Conservation (phyloP, 2,797 vertebrate genomes). For the Syncerus caffer region DNA sequence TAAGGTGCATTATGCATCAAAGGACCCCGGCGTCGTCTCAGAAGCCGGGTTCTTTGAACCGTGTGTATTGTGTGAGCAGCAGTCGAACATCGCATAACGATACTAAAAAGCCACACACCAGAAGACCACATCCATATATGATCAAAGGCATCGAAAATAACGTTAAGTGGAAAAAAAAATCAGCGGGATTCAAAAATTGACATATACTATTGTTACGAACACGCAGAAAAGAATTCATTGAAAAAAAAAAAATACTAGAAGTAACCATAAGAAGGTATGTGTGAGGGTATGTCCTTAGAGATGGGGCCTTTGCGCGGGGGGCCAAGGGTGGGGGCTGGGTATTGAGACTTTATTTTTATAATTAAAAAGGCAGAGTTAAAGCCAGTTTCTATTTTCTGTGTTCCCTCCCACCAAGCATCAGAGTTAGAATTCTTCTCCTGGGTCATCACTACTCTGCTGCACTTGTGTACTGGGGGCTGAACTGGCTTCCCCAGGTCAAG, state of each 20-base stretch:
- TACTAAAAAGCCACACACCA: neutral
- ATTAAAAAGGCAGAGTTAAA: neutral
- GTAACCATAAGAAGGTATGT: neutral
- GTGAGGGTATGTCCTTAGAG: neutral
- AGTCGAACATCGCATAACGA: neutral
- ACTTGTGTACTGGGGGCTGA: accelerated
- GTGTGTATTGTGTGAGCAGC: neutral
- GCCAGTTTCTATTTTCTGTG: neutral
- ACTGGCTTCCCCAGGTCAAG: neutral
- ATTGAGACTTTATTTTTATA: neutral
- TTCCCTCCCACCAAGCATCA: neutral
- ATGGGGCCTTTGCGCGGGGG: accelerated
- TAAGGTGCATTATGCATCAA: conserved; percentile 37
- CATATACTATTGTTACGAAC: accelerated
- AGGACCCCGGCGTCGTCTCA: neutral
- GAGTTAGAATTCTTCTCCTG: neutral
- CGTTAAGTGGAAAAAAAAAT: neutral
- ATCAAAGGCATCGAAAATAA: conserved; percentile 42
- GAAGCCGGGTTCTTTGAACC: conserved; percentile 30
- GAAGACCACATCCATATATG: conserved; percentile 1
- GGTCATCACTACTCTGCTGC: no score
- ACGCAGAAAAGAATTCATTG: neutral
- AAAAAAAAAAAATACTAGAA: neutral
- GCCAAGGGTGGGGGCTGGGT: accelerated
- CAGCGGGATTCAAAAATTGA: neutral